Percentiles rank a stretch among this genome's conserved stretches.
Conservation (phyloP, 2,113 vertebrate species). For the Phrynosoma platyrhinos region DNA sequence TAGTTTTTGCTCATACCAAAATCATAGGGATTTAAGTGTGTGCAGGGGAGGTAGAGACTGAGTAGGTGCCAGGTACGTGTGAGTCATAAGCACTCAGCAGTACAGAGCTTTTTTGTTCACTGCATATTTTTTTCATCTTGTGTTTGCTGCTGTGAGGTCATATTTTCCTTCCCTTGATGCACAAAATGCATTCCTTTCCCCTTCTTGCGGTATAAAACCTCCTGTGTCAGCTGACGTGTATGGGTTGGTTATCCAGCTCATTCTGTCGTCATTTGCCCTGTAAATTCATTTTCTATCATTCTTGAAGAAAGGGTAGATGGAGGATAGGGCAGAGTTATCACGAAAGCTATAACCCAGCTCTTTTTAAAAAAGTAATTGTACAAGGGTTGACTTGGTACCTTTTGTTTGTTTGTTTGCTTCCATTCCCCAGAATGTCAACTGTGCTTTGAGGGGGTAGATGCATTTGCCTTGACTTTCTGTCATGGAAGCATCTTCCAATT, state of each 20-base stretch:
- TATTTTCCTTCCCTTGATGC: constrained; percentile 76
- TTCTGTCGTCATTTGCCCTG: constrained; percentile 60
- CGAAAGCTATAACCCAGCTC: constrained; percentile 24
- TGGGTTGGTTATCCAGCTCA: constrained; percentile 62
- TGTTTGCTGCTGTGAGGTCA: constrained; percentile 70
- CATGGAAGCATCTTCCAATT: constrained; percentile 32
- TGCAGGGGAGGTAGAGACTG: constrained; percentile 49
- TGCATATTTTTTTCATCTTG: constrained; percentile 60
- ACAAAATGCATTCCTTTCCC: constrained; percentile 41
- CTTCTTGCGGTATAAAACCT: constrained; percentile 74
- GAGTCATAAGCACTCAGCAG: constrained; percentile 68
- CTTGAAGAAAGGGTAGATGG: not conserved
- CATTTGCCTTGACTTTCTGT: constrained; percentile 38
- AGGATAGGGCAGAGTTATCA: not conserved
- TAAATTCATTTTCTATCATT: constrained; percentile 63
- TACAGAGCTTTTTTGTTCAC: constrained; percentile 39
- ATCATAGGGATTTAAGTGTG: constrained; percentile 33
- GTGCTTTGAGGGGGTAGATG: constrained; percentile 29
- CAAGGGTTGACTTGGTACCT: constrained; percentile 23
- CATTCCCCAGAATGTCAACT: constrained; percentile 59
- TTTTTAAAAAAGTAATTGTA: constrained; percentile 45
- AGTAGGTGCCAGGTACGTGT: constrained; percentile 69
- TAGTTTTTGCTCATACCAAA: not conserved
- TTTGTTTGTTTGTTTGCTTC: constrained; percentile 42
- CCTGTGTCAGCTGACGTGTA: constrained; percentile 72